Conservation (phyloP, 2,888 invertebrate species). For the Spilarctia lutea region DNA sequence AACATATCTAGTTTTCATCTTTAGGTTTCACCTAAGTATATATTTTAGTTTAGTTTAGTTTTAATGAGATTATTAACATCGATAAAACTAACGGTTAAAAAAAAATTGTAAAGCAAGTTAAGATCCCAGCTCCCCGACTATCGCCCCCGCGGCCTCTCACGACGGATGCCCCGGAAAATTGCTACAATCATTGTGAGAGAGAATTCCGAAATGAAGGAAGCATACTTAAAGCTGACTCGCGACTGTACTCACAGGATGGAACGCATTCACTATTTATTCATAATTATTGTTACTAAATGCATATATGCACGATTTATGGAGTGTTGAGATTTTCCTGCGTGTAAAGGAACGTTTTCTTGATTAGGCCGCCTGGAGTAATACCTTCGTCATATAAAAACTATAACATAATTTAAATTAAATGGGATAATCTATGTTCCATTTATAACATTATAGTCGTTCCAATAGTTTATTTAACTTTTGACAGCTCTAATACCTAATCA, state of each 20-base stretch:
- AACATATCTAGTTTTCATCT: too few species aligned
- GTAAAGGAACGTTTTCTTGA: background rate
- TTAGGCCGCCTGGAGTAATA: background rate
- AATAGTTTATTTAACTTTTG: too few species aligned
- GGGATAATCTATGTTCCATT: background rate
- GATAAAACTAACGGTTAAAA: background rate
- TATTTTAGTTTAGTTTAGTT: too few species aligned
- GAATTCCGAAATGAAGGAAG: slow-evolving; percentile 85
- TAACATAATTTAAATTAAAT: background rate
- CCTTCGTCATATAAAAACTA: background rate
- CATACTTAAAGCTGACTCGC: slow-evolving; percentile 70
- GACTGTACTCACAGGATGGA: slow-evolving; percentile 17
- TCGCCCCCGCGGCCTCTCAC: slow-evolving; percentile 71
- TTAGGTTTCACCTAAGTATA: too few species aligned
- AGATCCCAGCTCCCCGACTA: slow-evolving; percentile 54
- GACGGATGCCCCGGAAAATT: slow-evolving; percentile 85
- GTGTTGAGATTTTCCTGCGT: background rate
- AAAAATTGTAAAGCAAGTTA: background rate
- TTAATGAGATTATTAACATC: too few species aligned
- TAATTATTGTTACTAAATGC: slow-evolving; percentile 12
- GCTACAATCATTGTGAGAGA: slow-evolving; percentile 85
- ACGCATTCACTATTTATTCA: slow-evolving; percentile 19
- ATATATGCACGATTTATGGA: slow-evolving; percentile 10
- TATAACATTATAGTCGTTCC: background rate
- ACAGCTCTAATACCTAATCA: too few species aligned